A percentile compares a stretch with the other conserved stretches of the same genome.
phyloP scores from a whole-genome alignment of 1,140 invertebrate genomes.

The Drosophila bipectinata region DNA sequence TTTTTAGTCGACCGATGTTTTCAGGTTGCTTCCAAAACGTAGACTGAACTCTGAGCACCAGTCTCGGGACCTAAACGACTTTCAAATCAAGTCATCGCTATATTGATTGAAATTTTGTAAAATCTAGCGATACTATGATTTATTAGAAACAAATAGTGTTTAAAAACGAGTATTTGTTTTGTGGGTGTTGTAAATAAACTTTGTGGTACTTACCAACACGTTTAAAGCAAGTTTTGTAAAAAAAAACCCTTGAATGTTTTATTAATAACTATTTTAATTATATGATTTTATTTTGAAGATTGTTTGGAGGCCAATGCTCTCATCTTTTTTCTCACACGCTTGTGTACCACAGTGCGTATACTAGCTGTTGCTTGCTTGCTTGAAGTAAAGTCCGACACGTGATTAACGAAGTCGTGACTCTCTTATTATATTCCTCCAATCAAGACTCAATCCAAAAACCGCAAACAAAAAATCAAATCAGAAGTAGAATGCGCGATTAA shows the following conservation, averaged over 20 bases:
- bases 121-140: not conserved
- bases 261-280: too few species aligned
- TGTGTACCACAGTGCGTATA: slow-evolving; percentile 16
- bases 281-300: too few species aligned
- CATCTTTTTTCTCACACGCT: not conserved
- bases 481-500: slow-evolving; percentile 9
- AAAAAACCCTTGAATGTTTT: too few species aligned
- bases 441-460: slow-evolving; percentile 18
- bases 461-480: slow-evolving; percentile 14
- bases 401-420: slow-evolving; percentile 20
- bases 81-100: slow-evolving; percentile 2
- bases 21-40: not conserved
- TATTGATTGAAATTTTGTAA: not conserved
- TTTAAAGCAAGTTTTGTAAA: too few species aligned
- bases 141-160: not conserved
- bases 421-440: slow-evolving; percentile 23
- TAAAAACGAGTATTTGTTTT: not conserved
- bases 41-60: slow-evolving; percentile 3
- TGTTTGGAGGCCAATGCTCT: not conserved
- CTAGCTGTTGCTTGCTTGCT: slow-evolving; percentile 8
- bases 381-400: slow-evolving; percentile 26
- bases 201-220: too few species aligned
- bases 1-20: slow-evolving; percentile 9
- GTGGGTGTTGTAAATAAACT: not conserved
- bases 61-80: not conserved